These are phyloP conservation scores for Cyclopterus lumpus DNA, from an alignment of 2,797 vertebrate species.

Conservation along the genomic window DNA sequence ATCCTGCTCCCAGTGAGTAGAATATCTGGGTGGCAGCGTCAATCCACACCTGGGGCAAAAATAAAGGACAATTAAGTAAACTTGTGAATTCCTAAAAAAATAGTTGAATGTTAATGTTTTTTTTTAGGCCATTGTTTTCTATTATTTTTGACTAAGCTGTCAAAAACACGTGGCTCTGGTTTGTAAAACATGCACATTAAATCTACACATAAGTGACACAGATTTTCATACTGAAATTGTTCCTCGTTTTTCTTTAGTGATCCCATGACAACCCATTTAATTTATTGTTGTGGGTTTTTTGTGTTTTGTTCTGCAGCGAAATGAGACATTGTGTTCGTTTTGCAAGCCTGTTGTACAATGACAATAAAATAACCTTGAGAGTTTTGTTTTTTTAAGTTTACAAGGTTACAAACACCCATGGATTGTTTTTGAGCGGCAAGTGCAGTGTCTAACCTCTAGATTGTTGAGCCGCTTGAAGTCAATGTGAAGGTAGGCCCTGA, in stretches of 20 bases:
- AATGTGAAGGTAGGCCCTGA: constrained; percentile 94
- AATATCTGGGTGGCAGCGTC: constrained; percentile 99
- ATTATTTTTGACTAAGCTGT: too few relatives aligned
- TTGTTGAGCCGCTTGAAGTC: constrained; percentile 93
- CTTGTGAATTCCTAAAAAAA: background rate
- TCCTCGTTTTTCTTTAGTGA: background rate
- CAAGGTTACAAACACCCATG: background rate
- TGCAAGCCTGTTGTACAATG: too few relatives aligned
- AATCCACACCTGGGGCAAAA: constrained; percentile 92
- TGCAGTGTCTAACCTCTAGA: constrained; percentile 85
- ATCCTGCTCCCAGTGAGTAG: constrained; percentile 97
- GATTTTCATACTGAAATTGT: background rate
- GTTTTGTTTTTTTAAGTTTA: too few relatives aligned
- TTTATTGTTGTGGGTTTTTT: background rate
- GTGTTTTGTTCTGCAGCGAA: background rate
- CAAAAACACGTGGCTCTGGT: constrained; percentile 3
- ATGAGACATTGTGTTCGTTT: background rate
- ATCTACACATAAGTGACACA: constrained; percentile 7
- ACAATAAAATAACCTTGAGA: too few relatives aligned
- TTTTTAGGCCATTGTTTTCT: background rate
- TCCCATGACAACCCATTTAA: background rate
- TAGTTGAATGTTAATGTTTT: background rate
- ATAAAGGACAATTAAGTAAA: constrained; percentile 25
- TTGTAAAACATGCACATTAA: constrained; percentile 17
- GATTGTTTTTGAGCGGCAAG: background rate